Base-by-base conservation (phyloP, 2,113 vertebrate genomes). In the Myotis lucifugus region DNA sequence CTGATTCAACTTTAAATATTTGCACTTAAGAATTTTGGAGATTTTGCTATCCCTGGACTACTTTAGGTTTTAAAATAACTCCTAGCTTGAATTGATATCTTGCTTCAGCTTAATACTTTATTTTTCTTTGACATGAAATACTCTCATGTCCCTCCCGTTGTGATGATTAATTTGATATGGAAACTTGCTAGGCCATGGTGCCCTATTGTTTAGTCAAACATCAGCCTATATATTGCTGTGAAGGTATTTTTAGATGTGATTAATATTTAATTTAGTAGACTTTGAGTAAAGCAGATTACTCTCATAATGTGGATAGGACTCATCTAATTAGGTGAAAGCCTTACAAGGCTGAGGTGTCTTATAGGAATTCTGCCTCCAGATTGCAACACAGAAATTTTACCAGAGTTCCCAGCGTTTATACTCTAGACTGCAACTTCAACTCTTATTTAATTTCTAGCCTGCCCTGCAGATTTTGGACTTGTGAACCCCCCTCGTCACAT, bases 201-300 rank as follows among this genome's bases (percentile, higher is more conserved):
- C 6, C 29, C 27, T 79, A 25, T 66, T 78, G 25, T 73, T 64
- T 86, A 48, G 83, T 70, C 83, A 97, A 74, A 94, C 10, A 32
- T 8, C 3, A 50, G n/a, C 59, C 34, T 94, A 64, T 40, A 37
- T 86, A 69, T 86, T 78, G 27, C n/a, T 37, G 34, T 64, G 74
- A 91, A 83, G 13, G 5, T 73, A 70, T 56, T 11, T 79, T 92
- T 66, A 54, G 21, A 13, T 48, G 37, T 59, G 10, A 87, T 87
- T 87, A 64, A 87, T 74, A 90, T 84, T 95, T 83, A 86, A 82
- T 74, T n/a, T 52, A 82, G 14, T 64, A 48, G 79, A 72, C 56
- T 82, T 69, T 64, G 46, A 89, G 6, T 78, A 64, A 94, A 78
- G 10, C 14, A 78, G 29, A 85, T 50, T 74, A 56, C 14, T 7